Conservation (phyloP, 2,113 vertebrate species). For the Falco punctatus region DNA sequence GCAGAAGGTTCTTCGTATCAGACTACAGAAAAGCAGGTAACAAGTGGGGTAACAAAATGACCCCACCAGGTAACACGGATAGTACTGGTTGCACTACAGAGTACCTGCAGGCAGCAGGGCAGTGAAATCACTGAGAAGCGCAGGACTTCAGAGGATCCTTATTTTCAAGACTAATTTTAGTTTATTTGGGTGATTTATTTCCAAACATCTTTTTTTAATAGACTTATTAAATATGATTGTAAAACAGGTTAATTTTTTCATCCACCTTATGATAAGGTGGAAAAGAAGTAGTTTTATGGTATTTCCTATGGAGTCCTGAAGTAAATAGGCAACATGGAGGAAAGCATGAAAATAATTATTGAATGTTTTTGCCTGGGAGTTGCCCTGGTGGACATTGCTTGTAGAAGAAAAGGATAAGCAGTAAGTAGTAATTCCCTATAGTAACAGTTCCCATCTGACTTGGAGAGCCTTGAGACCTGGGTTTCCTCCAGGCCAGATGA, state of each 20-base stretch:
- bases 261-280: neutral
- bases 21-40: neutral
- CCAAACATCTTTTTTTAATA: neutral
- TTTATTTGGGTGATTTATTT: neutral
- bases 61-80: no score
- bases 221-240: neutral
- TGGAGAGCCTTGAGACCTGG: neutral
- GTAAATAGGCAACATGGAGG: neutral
- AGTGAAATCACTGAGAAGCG: neutral
- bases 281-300: neutral
- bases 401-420: neutral
- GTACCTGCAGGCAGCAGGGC: neutral
- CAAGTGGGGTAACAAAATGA: neutral
- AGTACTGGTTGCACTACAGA: neutral
- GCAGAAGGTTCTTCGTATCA: neutral
- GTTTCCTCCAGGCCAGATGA: neutral
- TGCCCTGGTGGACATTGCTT: neutral
- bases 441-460: neutral
- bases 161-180: neutral
- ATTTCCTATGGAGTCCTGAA: neutral
- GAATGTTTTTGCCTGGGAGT: neutral
- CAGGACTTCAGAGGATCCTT: neutral
- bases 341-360: neutral
- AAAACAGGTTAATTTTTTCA: neutral
- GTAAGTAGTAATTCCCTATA: neutral